Evolutionary conservation across 2,888 invertebrate species (phyloP), one percentile per base, ranked within the genome.

Genomic region (Diachrysia chrysitis): DNA sequence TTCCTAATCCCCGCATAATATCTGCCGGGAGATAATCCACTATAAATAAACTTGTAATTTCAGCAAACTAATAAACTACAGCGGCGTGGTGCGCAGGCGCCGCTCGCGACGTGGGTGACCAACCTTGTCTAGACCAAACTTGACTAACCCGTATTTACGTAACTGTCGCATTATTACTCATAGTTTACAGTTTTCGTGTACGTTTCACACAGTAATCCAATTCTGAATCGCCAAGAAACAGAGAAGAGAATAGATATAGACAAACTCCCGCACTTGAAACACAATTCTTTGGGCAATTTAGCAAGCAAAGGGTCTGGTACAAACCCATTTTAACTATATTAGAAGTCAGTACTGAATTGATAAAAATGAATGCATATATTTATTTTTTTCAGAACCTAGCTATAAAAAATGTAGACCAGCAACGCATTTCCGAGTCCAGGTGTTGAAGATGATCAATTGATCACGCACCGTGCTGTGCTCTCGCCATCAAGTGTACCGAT

Each of bases 121-220:
- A 84, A 85, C 81, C 81, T 81, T 74, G 87, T 87, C 87, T 87
- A 87, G 87, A 87, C 86, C 69, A 69, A 66, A 76, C 78, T 86
- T 83, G 85, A 86, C 79, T 85, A 85, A 83, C 72, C 66, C 53
- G 78, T 83, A 77, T 79, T 80, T 82, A 78, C 67, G 76, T 82
- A 70, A 78, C 79, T 63, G 48, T 63, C 59, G 63, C 69, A 73
- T 64, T 72, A 73, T 81, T 76, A 68, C 62, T 75, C 75, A 75
- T 69, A 64, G 54, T 59, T 75, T 46, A 72, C 68, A 64, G 66
- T 73, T 66, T 73, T 76, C 60, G 66, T 60, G 25, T 17, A 17
- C 17, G n/a, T 32, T 56, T 51, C 21, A 51, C 21, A 21, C 48
- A 19, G 21, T 19, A 51, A 12, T 51, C 12, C 10, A 51, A 19